phyloP scores from a whole-genome alignment of 2,797 vertebrate species.

The Ficedula albicollis region DNA sequence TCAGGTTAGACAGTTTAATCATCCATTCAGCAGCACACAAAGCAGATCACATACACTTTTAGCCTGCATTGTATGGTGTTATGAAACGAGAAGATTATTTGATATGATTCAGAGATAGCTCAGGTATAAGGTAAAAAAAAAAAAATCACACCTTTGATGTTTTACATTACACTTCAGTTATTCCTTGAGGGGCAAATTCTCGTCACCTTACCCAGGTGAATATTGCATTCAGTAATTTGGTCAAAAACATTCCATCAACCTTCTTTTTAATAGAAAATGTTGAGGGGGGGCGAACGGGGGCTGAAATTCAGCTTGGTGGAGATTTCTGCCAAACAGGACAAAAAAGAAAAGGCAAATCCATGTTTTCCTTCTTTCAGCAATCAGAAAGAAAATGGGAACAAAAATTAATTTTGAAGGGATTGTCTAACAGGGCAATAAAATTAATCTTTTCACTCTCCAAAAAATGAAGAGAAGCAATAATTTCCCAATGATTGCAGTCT shows the following conservation, averaged over 20 bases:
- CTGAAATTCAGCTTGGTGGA: background rate
- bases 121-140: constrained; percentile 43
- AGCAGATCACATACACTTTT: constrained; percentile 65
- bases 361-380: background rate
- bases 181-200: constrained; percentile 66
- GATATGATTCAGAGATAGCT: constrained; percentile 71
- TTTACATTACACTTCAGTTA: constrained; percentile 59
- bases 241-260: constrained; percentile 51
- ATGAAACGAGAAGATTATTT: constrained; percentile 67
- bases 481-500: background rate
- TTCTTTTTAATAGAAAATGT: background rate
- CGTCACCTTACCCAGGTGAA: constrained; percentile 62
- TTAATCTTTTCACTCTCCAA: background rate
- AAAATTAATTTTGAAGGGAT: background rate
- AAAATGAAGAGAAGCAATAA: background rate
- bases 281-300: background rate
- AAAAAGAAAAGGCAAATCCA: background rate
- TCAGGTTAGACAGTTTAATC: constrained; percentile 62
- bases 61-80: constrained; percentile 64
- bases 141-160: constrained; percentile 52
- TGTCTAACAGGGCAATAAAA: background rate
- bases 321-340: background rate
- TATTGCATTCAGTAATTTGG: constrained; percentile 7
- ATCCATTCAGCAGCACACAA: constrained; percentile 65
- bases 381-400: background rate